Evolutionary conservation across 2,113 vertebrate genomes (phyloP), one percentile per base, ranked within the genome.

Genomic region (Nannospalax galili): DNA sequence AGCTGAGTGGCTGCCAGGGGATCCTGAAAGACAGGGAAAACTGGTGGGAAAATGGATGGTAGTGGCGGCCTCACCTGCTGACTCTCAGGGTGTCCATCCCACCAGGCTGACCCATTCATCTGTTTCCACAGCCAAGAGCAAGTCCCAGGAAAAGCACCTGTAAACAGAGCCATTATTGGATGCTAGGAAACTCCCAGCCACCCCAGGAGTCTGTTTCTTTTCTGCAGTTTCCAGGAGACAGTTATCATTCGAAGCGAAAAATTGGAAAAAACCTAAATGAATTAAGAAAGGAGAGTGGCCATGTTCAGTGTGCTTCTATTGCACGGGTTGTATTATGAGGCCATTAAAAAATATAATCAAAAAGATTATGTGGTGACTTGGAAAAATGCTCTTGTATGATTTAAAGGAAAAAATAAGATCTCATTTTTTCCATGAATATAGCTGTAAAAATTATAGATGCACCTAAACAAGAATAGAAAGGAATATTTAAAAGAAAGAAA

Each of bases 361-460:
- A 64, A 90, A 1, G 81, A 90, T 90, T 72, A 84, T 42, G 84
- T 48, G 52, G 70, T 52, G 48, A 84, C 77, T 81, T 64, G 81
- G 92, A 64, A 93, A 90, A 84, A 93, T 72, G 67, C 80, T 93
- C 37, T 69, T 20, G 74, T 42, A 30, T 30, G 37, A 78, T 69
- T 73, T 88, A 32, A 89, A 22, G 67, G 90, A 78, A 93, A 95
- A 96, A 62, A 77, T 20, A 74, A 96, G 94, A 84, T 87, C 17
- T 92, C 84, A 48, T 92, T 48, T 91, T 93, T 85, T 42, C 37
- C 16, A 12, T 42, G 35, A 64, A 52, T 24, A 11, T 85, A 45
- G 64, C 26, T 79, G 30, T 92, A 62, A 96, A 81, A 91, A 93
- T 80, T n/a, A 24, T 17, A 37, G 67, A 28, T n/a, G 22, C 26